Base-by-base conservation (phyloP, 2,888 invertebrate species). In the Lithophane semibrunnea region DNA sequence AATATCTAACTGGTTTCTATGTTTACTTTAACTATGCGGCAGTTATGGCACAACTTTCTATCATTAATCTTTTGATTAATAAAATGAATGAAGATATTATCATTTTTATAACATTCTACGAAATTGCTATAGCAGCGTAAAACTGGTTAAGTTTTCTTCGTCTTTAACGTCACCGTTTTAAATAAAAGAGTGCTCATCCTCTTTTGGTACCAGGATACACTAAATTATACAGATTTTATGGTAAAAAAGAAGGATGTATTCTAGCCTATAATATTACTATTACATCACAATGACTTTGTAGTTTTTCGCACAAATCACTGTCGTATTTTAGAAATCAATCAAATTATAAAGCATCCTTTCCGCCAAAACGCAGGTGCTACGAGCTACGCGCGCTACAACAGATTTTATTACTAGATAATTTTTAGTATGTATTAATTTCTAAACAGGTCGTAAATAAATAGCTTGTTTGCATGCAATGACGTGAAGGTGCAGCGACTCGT, bases 31-130 rank as follows among this genome's bases (percentile, higher is more conserved):
- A 65, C 21, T 73, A 64, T 75, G 63, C 58, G 42, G 67, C 68
- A 65, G 49, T 67, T 78, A 71, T 64, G 56, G 42, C 47, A 75
- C 60, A 75, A 84, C 86, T 86, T 86, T 86, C 86, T 84, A 79
- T 65, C 12, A 71, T 81, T 61, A 18, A 65, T 67, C 52, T 68
- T 61, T 54, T 47, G 58, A 68, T 70, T 70, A 9, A 70, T 58
- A 42, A 66, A 60, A 73, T 54, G 54, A 83, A 79, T 73, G 47
- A 80, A 80, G 69, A 37, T 42, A 52, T 29, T 52, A 77, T 67
- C 16, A 58, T 71, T 69, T 71, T 83, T 66, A 80, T 60, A 78
- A 65, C 12, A 68, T 47, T 64, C 1, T 56, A 63, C 16, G 1
- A 75, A 65, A 69, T 44, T 21, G 18, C 47, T 75, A 29, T 42